These are phyloP conservation scores for Lamprotornis superbus DNA, from an alignment of 2,113 vertebrate species.

Conservation along the genomic window DNA sequence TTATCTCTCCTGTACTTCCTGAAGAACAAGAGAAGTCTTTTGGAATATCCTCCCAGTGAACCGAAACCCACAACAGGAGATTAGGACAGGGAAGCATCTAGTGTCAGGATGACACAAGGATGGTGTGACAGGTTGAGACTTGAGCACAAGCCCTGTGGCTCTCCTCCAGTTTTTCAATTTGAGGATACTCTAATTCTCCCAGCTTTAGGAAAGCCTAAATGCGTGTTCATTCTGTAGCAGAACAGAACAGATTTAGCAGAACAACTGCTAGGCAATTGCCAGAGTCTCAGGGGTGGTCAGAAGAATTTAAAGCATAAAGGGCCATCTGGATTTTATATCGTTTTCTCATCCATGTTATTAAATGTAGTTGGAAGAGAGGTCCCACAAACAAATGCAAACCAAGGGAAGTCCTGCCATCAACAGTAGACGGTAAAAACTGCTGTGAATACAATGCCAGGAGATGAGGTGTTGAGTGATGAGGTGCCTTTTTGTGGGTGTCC, in stretches of 20 bases:
- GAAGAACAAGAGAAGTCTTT: background rate
- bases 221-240: background rate
- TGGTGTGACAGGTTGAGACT: background rate
- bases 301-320: background rate
- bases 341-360: background rate
- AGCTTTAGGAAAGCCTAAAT: background rate
- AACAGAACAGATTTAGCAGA: background rate
- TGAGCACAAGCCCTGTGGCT: background rate
- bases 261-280: background rate
- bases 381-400: background rate
- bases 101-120: background rate
- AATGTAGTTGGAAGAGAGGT: background rate
- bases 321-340: background rate
- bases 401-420: background rate
- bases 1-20: constrained; percentile 89
- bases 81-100: background rate
- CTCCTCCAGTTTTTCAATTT: background rate
- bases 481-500: background rate
- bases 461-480: background rate
- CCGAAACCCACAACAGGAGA: background rate
- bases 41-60: background rate
- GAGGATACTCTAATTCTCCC: background rate
- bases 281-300: background rate
- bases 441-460: background rate
- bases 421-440: background rate